Base-by-base conservation (phyloP, 23 tunicate species). In the Halocynthia aurantium region DNA sequence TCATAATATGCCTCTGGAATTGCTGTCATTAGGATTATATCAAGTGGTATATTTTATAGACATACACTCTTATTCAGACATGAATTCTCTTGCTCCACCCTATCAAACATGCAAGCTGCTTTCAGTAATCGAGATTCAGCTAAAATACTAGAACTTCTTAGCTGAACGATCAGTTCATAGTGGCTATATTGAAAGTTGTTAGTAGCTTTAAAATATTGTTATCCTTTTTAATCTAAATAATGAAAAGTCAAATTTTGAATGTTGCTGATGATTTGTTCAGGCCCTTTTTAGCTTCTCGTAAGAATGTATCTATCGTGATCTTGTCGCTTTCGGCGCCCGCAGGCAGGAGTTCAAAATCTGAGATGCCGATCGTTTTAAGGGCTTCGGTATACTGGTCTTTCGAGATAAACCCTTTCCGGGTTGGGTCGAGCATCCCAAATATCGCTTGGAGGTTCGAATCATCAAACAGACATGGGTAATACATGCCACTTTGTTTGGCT, bases 381-480 rank as follows among this genome's bases (percentile, higher is more conserved):
- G 96, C 96, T 81, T 85, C 97, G 2, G 62, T 58, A 77, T 77
- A 90, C 77, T 90, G 86, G 50, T 90, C 97, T 66, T 75, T 81
- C 18, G 97, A 31, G 22, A 90, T 85, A 54, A 81, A 90, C 19
- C 97, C 97, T 8, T 75, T 70, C 61, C 85, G 84, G 21, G 97
- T 90, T 60, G 97, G 97, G 64, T 90, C 97, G 7, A 90, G 86
- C 90, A 90, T 90, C 18, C 97, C 97, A 73, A 85, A 90, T 53
- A 90, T 85, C 21, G 97, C 76, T 55, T 81, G 88, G n/a, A 90
- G 63, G 57, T 90, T 90, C 50, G 85, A 80, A 49, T 90, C 97
- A 77, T 90, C 90, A 72, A 90, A 90, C 77, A 90, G 64, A 51
- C 87, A 85, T 11, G 97, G 97, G 67, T 81, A 77, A 51, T 90